These are phyloP conservation scores for Mellilla xanthometata DNA, from an alignment of 2,888 invertebrate species.

Conservation along the genomic window DNA sequence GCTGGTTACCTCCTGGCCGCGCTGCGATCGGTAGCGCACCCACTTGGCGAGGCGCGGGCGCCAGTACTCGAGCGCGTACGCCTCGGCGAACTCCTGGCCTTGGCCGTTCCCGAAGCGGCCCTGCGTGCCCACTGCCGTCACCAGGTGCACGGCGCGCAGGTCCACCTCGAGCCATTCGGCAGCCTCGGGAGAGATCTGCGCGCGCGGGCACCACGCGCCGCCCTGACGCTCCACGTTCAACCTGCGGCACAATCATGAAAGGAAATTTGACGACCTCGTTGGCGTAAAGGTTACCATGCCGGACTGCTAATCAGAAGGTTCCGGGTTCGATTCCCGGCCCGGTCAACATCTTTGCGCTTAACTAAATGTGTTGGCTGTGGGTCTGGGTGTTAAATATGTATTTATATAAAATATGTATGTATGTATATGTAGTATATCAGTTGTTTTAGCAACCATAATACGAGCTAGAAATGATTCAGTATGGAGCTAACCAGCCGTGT, in stretches of 20 bases:
- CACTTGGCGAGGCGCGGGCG: slow-evolving; percentile 90
- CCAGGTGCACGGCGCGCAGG: slow-evolving; percentile 89
- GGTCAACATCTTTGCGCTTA: too few relatives aligned
- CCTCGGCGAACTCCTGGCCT: slow-evolving; percentile 93
- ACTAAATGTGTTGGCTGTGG: too few relatives aligned
- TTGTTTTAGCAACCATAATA: too few relatives aligned
- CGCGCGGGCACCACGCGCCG: slow-evolving; percentile 96
- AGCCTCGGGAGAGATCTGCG: slow-evolving; percentile 89
- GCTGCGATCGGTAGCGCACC: slow-evolving; percentile 89
- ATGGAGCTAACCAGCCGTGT: too few relatives aligned
- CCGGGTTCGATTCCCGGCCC: too few relatives aligned
- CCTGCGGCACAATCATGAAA: slow-evolving; percentile 71
- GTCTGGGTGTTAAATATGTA: too few relatives aligned
- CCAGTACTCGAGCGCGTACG: slow-evolving; percentile 93
- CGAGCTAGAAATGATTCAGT: too few relatives aligned
- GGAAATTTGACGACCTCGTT: too few relatives aligned
- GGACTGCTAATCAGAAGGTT: too few relatives aligned
- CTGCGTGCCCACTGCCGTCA: slow-evolving; percentile 91
- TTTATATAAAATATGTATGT: too few relatives aligned
- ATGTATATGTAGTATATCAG: too few relatives aligned
- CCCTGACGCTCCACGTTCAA: slow-evolving; percentile 91
- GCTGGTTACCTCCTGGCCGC: slow-evolving; percentile 92
- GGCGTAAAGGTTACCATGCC: too few relatives aligned
- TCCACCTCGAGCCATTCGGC: slow-evolving; percentile 92
- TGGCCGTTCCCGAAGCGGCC: slow-evolving; percentile 96